phyloP scores from a whole-genome alignment of 1,140 invertebrate genomes.

The Rhopalosiphum padi region DNA sequence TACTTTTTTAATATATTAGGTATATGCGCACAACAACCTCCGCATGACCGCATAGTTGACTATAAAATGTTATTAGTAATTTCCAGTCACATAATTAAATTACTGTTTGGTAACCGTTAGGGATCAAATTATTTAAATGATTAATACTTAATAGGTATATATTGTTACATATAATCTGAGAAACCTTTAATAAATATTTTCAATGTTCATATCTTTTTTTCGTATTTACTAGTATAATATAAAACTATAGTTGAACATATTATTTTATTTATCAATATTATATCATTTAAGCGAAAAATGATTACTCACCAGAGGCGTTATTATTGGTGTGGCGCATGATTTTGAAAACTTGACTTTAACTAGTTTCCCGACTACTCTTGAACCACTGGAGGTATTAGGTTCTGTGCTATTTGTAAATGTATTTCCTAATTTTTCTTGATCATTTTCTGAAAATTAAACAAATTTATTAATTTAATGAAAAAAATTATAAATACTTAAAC shows the following conservation, averaged over 20 bases:
- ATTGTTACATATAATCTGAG: too few species aligned
- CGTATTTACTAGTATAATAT: background rate
- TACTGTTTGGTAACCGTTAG: too few species aligned
- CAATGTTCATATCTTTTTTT: background rate
- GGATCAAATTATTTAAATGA: too few species aligned
- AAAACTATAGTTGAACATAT: background rate
- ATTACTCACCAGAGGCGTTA: conserved; percentile 40
- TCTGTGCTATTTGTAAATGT: background rate
- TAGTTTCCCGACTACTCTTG: conserved; percentile 41
- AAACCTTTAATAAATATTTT: background rate
- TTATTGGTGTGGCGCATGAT: conserved; percentile 13
- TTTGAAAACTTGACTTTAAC: conserved; percentile 46
- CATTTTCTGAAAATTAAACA: conserved; percentile 37
- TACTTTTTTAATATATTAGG: too few species aligned
- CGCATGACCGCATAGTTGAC: too few species aligned
- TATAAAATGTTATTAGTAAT: too few species aligned
- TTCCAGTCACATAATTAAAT: too few species aligned
- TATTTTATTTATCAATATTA: background rate
- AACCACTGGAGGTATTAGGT: background rate
- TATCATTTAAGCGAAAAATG: background rate
- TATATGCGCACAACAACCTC: too few species aligned
- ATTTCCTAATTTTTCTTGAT: background rate
- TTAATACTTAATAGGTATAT: too few species aligned
- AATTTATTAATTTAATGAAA: background rate
- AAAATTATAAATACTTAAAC: background rate